A percentile compares a stretch with the other conserved stretches of the same genome.
phyloP scores from a whole-genome alignment of 2,797 vertebrate species.

The Scolopax bukidnonensis region DNA sequence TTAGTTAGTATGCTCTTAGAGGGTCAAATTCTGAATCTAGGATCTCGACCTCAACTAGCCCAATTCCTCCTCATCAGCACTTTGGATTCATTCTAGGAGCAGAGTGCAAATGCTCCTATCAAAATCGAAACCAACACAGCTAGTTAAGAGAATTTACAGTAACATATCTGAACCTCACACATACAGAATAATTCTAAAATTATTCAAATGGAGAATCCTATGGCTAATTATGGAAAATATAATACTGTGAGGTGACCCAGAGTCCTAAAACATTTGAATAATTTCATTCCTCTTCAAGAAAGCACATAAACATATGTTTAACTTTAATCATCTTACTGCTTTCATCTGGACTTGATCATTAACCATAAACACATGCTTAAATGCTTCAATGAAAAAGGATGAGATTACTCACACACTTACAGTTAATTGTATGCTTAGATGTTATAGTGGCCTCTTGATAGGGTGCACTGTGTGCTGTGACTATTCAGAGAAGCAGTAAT shows the following conservation, averaged over 20 bases:
- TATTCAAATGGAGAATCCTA: neutral
- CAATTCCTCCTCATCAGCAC: neutral
- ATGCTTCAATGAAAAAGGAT: neutral
- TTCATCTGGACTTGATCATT: slow-evolving; percentile 38
- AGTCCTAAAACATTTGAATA: neutral
- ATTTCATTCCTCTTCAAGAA: slow-evolving; percentile 39
- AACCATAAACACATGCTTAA: slow-evolving; percentile 9
- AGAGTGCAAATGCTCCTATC: neutral
- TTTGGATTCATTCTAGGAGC: neutral
- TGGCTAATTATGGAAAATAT: neutral
- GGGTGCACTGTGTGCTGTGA: neutral
- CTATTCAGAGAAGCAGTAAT: neutral
- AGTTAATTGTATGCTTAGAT: neutral
- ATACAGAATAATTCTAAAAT: neutral
- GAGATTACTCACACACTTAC: neutral
- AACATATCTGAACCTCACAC: neutral
- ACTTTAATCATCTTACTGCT: slow-evolving; percentile 34
- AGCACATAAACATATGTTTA: slow-evolving; percentile 35
- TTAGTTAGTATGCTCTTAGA: neutral
- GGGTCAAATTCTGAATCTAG: neutral
- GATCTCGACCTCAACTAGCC: neutral
- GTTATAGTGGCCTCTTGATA: neutral
- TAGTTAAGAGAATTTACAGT: neutral
- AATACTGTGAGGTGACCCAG: neutral
- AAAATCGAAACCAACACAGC: neutral